These are phyloP conservation scores for Rhabdornis inornatus DNA, from an alignment of 2,113 vertebrate genomes.

Conservation along the genomic window DNA sequence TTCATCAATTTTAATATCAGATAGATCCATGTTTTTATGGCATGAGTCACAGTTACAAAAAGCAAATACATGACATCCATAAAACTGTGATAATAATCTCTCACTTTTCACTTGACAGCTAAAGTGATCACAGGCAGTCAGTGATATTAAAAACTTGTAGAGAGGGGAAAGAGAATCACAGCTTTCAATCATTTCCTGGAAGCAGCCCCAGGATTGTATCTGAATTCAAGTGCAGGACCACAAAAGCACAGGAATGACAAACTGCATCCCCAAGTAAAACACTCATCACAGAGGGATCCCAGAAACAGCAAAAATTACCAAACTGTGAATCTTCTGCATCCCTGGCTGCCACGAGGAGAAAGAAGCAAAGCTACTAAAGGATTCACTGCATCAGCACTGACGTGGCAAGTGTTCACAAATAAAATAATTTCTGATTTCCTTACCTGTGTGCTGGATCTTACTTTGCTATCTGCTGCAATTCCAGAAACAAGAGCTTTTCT, in stretches of 20 bases:
- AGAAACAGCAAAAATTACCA: not conserved
- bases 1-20: not conserved
- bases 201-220: not conserved
- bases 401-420: not conserved
- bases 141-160: not conserved
- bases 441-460: not conserved
- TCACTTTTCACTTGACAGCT: not conserved
- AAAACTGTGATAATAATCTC: not conserved
- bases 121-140: not conserved
- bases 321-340: not conserved
- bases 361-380: not conserved
- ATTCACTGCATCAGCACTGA: not conserved
- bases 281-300: not conserved
- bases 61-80: not conserved
- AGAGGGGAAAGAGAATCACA: not conserved
- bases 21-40: not conserved
- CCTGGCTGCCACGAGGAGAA: not conserved
- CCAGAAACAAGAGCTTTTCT: not conserved
- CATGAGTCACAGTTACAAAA: constrained; percentile 17
- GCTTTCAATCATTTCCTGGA: not conserved
- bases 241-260: not conserved
- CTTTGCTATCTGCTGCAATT: not conserved
- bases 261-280: not conserved
- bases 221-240: not conserved
- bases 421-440: not conserved